These are phyloP conservation scores for Channallabes apus DNA, from an alignment of 2,797 vertebrate genomes.

Conservation along the genomic window DNA sequence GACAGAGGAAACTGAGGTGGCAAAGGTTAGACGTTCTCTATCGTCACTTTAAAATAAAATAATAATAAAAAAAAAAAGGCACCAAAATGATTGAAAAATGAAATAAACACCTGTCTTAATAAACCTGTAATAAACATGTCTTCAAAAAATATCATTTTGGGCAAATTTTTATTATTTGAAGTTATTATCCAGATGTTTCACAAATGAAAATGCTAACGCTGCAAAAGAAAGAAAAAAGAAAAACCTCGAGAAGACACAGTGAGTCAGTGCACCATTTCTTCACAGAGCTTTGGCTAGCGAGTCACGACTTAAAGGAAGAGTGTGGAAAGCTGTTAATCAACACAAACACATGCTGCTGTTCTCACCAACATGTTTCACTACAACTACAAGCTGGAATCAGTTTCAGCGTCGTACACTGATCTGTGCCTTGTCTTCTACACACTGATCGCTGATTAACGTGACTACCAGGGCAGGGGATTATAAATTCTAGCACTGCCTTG, in stretches of 20 bases:
- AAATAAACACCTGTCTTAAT: no score
- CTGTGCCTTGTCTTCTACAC: not conserved
- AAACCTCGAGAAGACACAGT: not conserved
- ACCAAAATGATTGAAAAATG: not conserved
- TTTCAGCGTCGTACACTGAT: not conserved
- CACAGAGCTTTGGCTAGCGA: conserved; percentile 2
- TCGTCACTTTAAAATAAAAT: conserved; percentile 42
- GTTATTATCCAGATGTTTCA: conserved; percentile 21
- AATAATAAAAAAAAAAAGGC: conserved; percentile 16
- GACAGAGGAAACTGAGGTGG: conserved; percentile 60
- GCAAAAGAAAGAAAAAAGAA: not conserved
- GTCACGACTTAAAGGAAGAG: not conserved
- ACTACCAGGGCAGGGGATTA: not conserved
- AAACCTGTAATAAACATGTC: no score
- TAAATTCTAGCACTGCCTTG: not conserved
- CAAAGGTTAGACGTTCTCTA: conserved; percentile 53
- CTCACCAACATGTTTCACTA: not conserved
- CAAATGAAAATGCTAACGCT: conserved; percentile 52
- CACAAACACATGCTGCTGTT: conserved; percentile 29
- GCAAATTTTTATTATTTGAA: not conserved
- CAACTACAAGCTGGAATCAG: not conserved
- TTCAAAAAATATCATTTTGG: conserved; percentile 31
- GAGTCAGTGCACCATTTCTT: conserved; percentile 1
- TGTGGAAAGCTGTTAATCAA: conserved; percentile 36
- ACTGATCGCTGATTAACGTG: not conserved